phyloP scores from a whole-genome alignment of 53 echinoderm and acorn worm genomes.

The Mesocentrotus franciscanus region DNA sequence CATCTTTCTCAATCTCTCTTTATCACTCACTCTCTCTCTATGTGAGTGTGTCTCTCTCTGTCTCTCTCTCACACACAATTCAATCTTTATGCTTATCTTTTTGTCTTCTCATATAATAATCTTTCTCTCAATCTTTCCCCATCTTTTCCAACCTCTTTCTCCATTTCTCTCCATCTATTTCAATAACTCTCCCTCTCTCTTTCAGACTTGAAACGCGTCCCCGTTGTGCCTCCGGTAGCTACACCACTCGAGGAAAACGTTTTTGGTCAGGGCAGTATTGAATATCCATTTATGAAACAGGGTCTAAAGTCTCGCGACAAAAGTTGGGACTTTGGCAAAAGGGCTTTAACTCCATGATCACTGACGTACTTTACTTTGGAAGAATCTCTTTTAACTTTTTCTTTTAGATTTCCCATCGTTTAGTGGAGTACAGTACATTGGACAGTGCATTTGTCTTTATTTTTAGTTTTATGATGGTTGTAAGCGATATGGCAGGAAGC shows the following conservation, averaged over 20 bases:
- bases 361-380: too few relatives aligned
- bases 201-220: background rate
- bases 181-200: background rate
- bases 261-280: background rate
- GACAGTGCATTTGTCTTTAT: background rate
- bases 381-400: too few relatives aligned
- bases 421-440: background rate
- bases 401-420: too few relatives aligned
- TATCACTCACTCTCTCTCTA: too few relatives aligned
- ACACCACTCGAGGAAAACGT: background rate
- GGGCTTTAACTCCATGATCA: background rate
- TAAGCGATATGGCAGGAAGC: conserved; percentile 7
- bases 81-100: background rate
- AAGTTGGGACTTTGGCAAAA: background rate
- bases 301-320: background rate
- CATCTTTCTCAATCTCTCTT: too few relatives aligned
- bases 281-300: background rate
- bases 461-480: conserved; percentile 17
- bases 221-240: too few relatives aligned
- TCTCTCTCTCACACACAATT: too few relatives aligned
- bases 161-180: conserved; percentile 19
- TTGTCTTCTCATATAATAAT: too few relatives aligned
- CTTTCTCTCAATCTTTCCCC: background rate
- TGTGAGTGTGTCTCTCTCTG: too few relatives aligned
- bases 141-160: background rate